Base-by-base conservation (phyloP, 2,888 invertebrate genomes). In the Ariolimax columbianus region DNA sequence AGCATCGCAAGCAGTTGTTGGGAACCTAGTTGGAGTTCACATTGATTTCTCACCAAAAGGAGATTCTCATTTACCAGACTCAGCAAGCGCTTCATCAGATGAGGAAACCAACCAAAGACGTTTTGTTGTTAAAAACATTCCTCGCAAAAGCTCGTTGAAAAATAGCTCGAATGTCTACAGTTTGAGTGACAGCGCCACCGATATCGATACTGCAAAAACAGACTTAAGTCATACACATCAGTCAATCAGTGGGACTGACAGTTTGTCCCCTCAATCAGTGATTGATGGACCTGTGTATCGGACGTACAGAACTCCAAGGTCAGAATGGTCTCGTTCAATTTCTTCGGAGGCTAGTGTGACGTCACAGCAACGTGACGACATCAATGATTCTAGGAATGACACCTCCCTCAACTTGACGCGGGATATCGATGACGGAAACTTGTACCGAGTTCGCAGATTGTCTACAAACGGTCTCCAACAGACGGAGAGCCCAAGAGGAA, bases 281-380 rank as follows among this genome's bases (percentile, higher is more conserved):
- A 38, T 70, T 14, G 89, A 87, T 66, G 86, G 86, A 26, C 81
- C 77, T 19, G 70, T 84, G 51, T 89, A 87, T 83, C 77, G 80
- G n/a, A 73, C 87, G 6, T 59, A 84, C 33, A 73, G 82, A 11
- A 40, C 79, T 17, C 83, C 78, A 17, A 84, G 47, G 82, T 72
- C 81, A 82, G 86, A 33, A 82, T 86, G 6, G 38, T 72, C 72
- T 6, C 43, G 66, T 17, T 68, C 73, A 26, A 26, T 81, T 26
- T 68, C 81, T 26, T 77, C 66, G 9, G 63, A 51, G 36, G 6
- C 40, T 7, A 78, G 72, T 68, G 33, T 82, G 40, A 68, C 77
- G 11, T 30, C 83, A 30, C 55, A 30, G 2, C 66, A 6, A 9
- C 55, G 43, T 55, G 77, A 78, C 19, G 36, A 68, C 51, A 33